phyloP scores from a whole-genome alignment of 64 coral and sea anemone species.

The Montipora cactus region DNA sequence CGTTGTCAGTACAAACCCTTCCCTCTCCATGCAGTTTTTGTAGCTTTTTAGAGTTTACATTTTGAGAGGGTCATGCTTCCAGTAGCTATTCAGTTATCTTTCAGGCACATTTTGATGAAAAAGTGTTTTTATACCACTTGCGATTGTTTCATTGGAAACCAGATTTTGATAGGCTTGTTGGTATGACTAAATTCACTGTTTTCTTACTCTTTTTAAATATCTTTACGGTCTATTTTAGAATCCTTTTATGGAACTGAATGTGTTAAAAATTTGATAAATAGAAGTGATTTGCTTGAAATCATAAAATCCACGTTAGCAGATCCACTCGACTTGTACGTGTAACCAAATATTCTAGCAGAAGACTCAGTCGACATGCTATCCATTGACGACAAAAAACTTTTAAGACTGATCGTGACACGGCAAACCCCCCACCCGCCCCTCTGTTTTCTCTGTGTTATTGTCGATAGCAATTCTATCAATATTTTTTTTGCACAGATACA shows the following conservation, averaged over 20 bases:
- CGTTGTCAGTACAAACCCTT: not conserved
- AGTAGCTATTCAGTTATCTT: slow-evolving; percentile 8
- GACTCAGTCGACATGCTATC: slow-evolving; percentile 4
- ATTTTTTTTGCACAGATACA: slow-evolving; percentile 19
- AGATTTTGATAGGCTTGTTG: too few species aligned
- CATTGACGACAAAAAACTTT: slow-evolving; percentile 1
- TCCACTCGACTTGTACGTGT: slow-evolving; percentile 2
- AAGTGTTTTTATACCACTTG: not conserved
- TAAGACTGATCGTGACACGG: not conserved
- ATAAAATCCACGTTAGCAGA: slow-evolving; percentile 3
- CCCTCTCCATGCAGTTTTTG: not conserved
- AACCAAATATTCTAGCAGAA: not conserved
- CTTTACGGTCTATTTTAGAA: too few species aligned
- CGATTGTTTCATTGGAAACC: not conserved
- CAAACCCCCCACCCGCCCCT: not conserved
- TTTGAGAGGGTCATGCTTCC: not conserved
- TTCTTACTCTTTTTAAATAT: too few species aligned
- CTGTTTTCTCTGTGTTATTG: not conserved
- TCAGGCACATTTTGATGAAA: not conserved
- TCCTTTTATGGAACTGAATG: too few species aligned
- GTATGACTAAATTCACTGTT: too few species aligned
- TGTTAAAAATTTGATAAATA: too few species aligned
- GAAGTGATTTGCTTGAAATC: too few species aligned
- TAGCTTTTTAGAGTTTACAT: not conserved
- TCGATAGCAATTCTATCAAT: not conserved